Conservation (phyloP, 2,888 invertebrate species). For the Epistrophella euchroma region DNA sequence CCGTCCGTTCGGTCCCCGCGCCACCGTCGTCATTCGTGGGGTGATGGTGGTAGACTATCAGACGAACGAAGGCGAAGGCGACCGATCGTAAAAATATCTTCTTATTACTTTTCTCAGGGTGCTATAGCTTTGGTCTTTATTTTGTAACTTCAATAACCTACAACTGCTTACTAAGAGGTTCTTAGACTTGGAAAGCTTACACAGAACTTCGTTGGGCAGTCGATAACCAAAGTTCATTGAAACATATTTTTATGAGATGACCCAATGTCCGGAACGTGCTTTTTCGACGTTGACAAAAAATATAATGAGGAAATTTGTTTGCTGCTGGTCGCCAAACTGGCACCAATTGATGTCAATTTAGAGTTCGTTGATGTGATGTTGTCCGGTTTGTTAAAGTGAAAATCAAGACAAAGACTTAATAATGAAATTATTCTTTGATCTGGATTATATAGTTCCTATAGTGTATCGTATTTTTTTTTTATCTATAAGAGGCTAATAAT, state of each 20-base stretch:
- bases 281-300: conserved; percentile 45
- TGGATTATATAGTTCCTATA: too few relatives aligned
- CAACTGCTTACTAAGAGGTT: not conserved
- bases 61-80: conserved; percentile 5
- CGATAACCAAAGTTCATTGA: conserved; percentile 58
- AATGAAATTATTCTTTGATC: conserved; percentile 6
- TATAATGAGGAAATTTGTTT: conserved; percentile 63
- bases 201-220: not conserved
- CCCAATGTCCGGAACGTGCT: conserved; percentile 66
- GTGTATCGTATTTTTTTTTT: too few relatives aligned
- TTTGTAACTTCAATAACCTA: conserved; percentile 6
- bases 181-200: not conserved
- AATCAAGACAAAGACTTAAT: conserved; percentile 11
- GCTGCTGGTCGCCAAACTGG: conserved; percentile 32
- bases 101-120: conserved; percentile 10
- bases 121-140: not conserved
- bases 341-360: conserved; percentile 9
- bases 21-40: not conserved
- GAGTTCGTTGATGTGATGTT: not conserved
- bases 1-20: too few relatives aligned
- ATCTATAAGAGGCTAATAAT: too few relatives aligned
- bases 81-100: conserved; percentile 24
- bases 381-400: not conserved
- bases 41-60: not conserved
- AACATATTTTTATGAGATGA: conserved; percentile 65